Percentiles rank a stretch among this genome's conserved stretches.
These are phyloP conservation scores for Crotalus tigris DNA, from an alignment of 2,113 vertebrate genomes.

Conservation along the genomic window DNA sequence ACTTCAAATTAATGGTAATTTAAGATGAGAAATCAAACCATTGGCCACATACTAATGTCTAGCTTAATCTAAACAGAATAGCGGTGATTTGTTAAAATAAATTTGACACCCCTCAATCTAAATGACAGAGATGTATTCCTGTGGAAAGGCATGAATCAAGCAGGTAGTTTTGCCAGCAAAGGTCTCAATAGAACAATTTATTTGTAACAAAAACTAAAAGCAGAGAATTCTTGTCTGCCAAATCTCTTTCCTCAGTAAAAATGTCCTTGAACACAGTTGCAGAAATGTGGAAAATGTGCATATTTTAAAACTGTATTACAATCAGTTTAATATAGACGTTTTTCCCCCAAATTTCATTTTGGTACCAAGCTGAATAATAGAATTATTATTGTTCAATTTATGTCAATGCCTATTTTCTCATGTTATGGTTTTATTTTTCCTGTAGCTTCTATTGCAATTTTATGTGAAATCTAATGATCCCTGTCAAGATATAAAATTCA, in stretches of 20 bases:
- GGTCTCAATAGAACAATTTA: slow-evolving; percentile 40
- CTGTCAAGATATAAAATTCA: neutral
- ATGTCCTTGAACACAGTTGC: neutral
- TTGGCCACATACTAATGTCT: neutral
- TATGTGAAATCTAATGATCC: neutral
- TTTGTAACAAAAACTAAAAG: slow-evolving; percentile 25
- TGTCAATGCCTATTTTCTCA: neutral
- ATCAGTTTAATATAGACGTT: neutral
- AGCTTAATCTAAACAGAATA: neutral
- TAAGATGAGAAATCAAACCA: neutral
- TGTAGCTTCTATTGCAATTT: neutral
- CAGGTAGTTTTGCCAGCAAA: slow-evolving; percentile 10
- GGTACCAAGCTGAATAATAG: neutral
- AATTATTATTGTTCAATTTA: neutral
- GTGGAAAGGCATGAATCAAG: neutral
- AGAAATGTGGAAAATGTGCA: neutral
- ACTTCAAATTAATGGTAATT: neutral
- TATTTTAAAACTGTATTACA: neutral
- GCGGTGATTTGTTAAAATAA: neutral
- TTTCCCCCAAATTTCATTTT: neutral
- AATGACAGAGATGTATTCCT: slow-evolving; percentile 12
- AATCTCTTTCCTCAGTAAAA: neutral
- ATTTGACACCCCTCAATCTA: neutral
- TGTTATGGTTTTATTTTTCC: neutral
- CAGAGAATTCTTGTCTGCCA: neutral